Evolutionary conservation across 2,797 vertebrate species (phyloP).

Genomic region (Acridotheres tristis): DNA sequence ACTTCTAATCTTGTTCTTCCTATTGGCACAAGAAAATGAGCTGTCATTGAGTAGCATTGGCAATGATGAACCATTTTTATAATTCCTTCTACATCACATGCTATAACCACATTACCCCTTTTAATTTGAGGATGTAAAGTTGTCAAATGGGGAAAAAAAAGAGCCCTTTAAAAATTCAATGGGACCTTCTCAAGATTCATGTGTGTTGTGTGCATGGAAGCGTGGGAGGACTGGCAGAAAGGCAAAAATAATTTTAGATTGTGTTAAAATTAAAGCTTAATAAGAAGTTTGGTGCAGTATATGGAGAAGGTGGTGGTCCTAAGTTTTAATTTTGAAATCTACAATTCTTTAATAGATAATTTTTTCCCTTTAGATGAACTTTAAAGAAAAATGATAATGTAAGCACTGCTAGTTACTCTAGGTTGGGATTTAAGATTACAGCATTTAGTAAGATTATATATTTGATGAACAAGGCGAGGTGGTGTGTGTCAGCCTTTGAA

Average conservation of each 20-base stretch:
- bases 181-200: constrained; percentile 44
- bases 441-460: constrained; percentile 68
- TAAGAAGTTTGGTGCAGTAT: constrained; percentile 44
- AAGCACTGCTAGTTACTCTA: constrained; percentile 54
- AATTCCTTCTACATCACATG: constrained; percentile 44
- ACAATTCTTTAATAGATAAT: constrained; percentile 53
- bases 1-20: constrained; percentile 66
- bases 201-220: constrained; percentile 5
- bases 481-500: constrained; percentile 60
- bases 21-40: constrained; percentile 72
- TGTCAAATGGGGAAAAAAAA: background rate
- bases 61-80: constrained; percentile 61
- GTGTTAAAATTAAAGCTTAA: constrained; percentile 38
- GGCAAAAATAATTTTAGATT: constrained; percentile 35
- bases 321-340: constrained; percentile 34
- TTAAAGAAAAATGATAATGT: constrained; percentile 72
- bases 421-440: constrained; percentile 65
- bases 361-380: constrained; percentile 61
- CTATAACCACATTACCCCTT: constrained; percentile 16
- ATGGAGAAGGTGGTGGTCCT: constrained; percentile 60
- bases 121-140: constrained; percentile 49
- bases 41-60: constrained; percentile 47
- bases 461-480: constrained; percentile 70
- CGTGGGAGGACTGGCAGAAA: constrained; percentile 12
- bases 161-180: constrained; percentile 23